A percentile compares a stretch with the other conserved stretches of the same genome.
These are phyloP conservation scores for Andrena camellia DNA, from an alignment of 2,888 invertebrate species.

Conservation along the genomic window DNA sequence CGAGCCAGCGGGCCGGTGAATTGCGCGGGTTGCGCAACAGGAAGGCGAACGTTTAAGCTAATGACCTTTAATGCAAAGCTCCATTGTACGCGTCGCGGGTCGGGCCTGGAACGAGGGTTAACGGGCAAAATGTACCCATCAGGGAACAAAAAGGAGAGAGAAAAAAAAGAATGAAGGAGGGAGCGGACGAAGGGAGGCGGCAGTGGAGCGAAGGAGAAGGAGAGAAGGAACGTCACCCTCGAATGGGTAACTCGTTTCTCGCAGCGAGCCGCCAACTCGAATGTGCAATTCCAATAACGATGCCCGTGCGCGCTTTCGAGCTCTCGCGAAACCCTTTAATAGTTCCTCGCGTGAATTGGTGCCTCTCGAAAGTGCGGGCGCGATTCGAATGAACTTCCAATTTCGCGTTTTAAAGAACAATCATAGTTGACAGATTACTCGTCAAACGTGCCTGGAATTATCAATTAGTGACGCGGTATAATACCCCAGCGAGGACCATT, in stretches of 20 bases:
- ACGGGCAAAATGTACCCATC: slow-evolving; percentile 68
- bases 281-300: slow-evolving; percentile 9
- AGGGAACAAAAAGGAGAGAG: slow-evolving; percentile 56
- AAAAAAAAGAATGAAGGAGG: slow-evolving; percentile 31
- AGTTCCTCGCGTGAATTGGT: slow-evolving; percentile 9
- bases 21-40: slow-evolving; percentile 75
- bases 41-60: slow-evolving; percentile 77
- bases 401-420: background rate
- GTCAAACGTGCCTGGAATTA: background rate
- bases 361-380: background rate
- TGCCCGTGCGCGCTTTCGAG: background rate
- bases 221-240: slow-evolving; percentile 31
- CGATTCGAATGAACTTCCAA: background rate
- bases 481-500: too few relatives aligned
- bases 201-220: slow-evolving; percentile 3
- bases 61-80: slow-evolving; percentile 77
- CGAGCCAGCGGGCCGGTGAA: slow-evolving; percentile 65
- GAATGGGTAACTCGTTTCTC: slow-evolving; percentile 13
- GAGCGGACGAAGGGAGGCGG: slow-evolving; percentile 5
- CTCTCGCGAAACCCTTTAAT: slow-evolving; percentile 20
- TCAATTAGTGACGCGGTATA: too few relatives aligned
- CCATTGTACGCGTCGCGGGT: slow-evolving; percentile 71
- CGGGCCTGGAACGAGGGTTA: slow-evolving; percentile 63
- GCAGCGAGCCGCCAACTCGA: background rate
- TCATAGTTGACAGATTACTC: background rate